Base-by-base conservation (phyloP, 2,113 vertebrate genomes). In the Nerophis ophidion region DNA sequence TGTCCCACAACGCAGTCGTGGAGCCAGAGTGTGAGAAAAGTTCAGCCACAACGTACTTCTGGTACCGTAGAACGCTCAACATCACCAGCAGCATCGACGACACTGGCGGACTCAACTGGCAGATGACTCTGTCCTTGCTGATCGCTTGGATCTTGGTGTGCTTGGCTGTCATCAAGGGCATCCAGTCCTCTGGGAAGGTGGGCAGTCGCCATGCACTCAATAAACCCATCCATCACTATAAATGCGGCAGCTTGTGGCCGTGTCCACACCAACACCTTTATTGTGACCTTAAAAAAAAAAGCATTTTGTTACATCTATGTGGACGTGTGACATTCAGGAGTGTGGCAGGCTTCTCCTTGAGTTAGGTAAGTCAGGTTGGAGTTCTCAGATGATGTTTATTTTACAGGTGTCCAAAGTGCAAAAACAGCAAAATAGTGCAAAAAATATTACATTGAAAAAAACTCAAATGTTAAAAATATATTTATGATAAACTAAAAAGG, bases 161-260 rank as follows among this genome's bases (percentile, higher is more conserved):
- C 63, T 60, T 99, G 88, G 95, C 95, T 1, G 94, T 97, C 48
- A 93, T 99, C 75, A 98, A 93, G 82, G 96, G 97, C 74, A 98
- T 99, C 84, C 97, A 99, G 88, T 99, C 97, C 51, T 99, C 97
- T 0, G 97, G 97, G 61, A 99, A 98, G 93, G 97, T 98, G 84
- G 0, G 11, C 12, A 38, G 50, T 59, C 36, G 54, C 5, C 9
- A 9, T 4, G 1, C 4, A 60, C 34, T 60, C 16, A 64, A 16
- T 15, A 61, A 70, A 77, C 46, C 4, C 14, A 53, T 54, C n/a
- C 36, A 11, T 40, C 16, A 5, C 33, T 51, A 8, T 51, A 33
- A 1, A 10, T 51, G 13, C 49, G 9, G 10, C 57, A 26, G 26
- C 63, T 81, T 66, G 80, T 10, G 38, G 38, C 38, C 8, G 7